A percentile compares a stretch with the other conserved stretches of the same genome.
phyloP scores from a whole-genome alignment of 2,113 vertebrate species.

The Phalacrocorax brasilianus region DNA sequence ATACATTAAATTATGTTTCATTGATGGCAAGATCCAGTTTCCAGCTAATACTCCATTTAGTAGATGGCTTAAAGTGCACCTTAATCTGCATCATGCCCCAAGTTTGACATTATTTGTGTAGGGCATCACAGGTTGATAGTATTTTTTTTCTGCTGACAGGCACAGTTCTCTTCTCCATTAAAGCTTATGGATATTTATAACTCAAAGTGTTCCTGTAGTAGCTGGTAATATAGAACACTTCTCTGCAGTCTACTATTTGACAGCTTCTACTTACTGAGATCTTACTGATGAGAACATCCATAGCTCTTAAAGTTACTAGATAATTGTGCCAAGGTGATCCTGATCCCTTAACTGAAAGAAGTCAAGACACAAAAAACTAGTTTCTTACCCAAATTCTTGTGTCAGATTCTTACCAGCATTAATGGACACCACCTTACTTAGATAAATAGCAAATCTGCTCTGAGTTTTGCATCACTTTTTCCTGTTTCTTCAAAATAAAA shows the following conservation, averaged over 20 bases:
- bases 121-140: conserved; percentile 47
- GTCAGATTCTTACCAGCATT: background rate
- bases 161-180: conserved; percentile 54
- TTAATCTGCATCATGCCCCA: conserved; percentile 62
- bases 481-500: background rate
- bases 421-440: background rate
- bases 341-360: background rate
- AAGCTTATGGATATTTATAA: conserved; percentile 63
- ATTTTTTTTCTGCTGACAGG: conserved; percentile 55
- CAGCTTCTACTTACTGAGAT: conserved; percentile 30
- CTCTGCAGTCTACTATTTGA: conserved; percentile 38
- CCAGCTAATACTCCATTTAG: conserved; percentile 49
- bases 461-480: background rate
- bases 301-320: background rate
- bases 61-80: conserved; percentile 62
- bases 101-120: conserved; percentile 59
- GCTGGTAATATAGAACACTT: conserved; percentile 33
- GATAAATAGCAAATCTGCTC: background rate
- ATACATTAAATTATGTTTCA: conserved; percentile 54
- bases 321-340: background rate
- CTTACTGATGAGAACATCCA: background rate
- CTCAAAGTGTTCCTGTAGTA: conserved; percentile 40
- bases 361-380: background rate
- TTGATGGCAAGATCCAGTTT: conserved; percentile 42
- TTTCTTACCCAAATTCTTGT: background rate